Base-by-base conservation (phyloP, 2,797 vertebrate genomes). In the Enteromius treurensis region DNA sequence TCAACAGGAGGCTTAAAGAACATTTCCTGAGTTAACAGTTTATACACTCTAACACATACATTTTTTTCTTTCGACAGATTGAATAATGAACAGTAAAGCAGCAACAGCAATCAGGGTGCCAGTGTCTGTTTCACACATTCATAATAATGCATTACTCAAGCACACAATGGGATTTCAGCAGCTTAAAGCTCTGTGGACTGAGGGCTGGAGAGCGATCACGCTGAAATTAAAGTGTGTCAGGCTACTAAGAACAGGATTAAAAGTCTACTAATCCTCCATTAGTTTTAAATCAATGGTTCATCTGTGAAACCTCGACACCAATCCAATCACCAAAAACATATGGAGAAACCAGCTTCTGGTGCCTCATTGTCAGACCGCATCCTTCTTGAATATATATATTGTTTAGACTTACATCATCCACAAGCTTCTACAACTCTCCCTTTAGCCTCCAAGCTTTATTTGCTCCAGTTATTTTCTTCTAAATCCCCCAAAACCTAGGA, bases 191-290 rank as follows among this genome's bases (percentile, higher is more conserved):
- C 14, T 67, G 47, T 37, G 69, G 40, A n/a, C 34, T 69, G 42
- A 77, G 80, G 60, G 32, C 40, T 37, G 40, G 40, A 60, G 73
- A 67, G 7, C 47, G 29, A 47, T 40, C 10, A 15, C 21, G 49
- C 47, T 75, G 79, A 58, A 49, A 21, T 34, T 70, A 1, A 67
- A 79, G 75, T 75, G 74, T 80, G 74, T 60, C 82, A 47, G 55
- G 69, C 62, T 75, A 53, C 26, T 85, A 65, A 86, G 8, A 37
- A 42, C 26, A 65, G 74, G 79, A 85, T 84, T 84, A 76, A 79
- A 65, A 47, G 70, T 71, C 62, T 26, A 71, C 79, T 85, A 87
- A 86, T 85, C 83, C 79, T 69, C n/a, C 77, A 83, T 84, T 77
- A 84, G 75, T 49, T 49, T 81, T 81, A 78, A 70, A 86, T 84